These are phyloP conservation scores for Ctenopoma kingsleyae DNA, from an alignment of 2,797 vertebrate species.

Conservation along the genomic window DNA sequence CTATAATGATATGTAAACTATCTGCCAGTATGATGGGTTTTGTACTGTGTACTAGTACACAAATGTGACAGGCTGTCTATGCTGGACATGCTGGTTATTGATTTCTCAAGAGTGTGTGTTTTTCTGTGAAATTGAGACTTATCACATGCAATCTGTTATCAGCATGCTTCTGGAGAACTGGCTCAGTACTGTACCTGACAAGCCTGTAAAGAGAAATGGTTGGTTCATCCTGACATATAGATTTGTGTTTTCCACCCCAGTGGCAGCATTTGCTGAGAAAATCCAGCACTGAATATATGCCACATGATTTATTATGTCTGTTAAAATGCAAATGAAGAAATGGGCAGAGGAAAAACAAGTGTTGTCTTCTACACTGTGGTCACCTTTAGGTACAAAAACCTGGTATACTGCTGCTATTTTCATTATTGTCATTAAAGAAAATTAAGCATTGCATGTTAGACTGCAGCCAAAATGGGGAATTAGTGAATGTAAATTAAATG, in stretches of 20 bases:
- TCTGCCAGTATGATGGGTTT: conserved; percentile 8
- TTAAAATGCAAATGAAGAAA: conserved; percentile 82
- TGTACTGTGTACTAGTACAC: background rate
- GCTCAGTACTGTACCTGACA: conserved; percentile 58
- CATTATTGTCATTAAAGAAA: conserved; percentile 40
- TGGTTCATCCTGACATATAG: conserved; percentile 59
- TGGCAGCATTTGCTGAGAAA: conserved; percentile 36
- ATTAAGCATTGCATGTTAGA: conserved; percentile 24
- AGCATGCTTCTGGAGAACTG: conserved; percentile 22
- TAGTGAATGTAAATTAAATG: conserved; percentile 32
- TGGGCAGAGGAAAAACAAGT: conserved; percentile 62
- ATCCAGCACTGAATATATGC: conserved; percentile 46
- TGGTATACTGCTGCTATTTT: conserved; percentile 15
- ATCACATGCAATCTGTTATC: conserved; percentile 51
- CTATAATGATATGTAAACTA: conserved; percentile 30
- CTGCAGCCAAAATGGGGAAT: conserved; percentile 5
- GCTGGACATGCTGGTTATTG: conserved; percentile 39
- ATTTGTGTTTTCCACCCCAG: conserved; percentile 51
- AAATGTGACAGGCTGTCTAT: conserved; percentile 5
- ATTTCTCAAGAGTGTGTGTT: conserved; percentile 30
- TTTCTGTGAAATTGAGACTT: conserved; percentile 47
- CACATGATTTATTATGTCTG: conserved; percentile 81
- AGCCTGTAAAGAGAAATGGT: conserved; percentile 47
- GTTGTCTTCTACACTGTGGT: conserved; percentile 45
- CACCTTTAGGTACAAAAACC: conserved; percentile 38